Evolutionary conservation across 2,797 vertebrate genomes (phyloP).

Genomic region (Salmo trutta): DNA sequence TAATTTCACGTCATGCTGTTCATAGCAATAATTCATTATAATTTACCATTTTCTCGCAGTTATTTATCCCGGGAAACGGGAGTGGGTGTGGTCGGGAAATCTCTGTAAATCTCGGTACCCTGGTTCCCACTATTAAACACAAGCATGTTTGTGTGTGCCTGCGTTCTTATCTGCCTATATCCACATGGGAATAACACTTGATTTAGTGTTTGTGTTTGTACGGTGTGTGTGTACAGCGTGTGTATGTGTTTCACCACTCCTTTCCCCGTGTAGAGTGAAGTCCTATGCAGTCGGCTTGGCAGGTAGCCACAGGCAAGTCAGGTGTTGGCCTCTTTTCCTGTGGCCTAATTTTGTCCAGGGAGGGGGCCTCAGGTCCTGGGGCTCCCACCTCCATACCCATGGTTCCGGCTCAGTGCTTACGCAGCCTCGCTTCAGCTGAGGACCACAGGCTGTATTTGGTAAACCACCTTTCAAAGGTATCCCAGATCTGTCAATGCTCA

Average conservation of each 20-base stretch:
- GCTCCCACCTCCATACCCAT: slow-evolving; percentile 41
- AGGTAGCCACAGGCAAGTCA: slow-evolving; percentile 68
- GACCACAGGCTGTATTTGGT: slow-evolving; percentile 32
- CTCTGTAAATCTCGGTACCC: too few species aligned
- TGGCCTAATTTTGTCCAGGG: slow-evolving; percentile 65
- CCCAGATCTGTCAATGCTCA: slow-evolving; percentile 14
- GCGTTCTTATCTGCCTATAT: too few species aligned
- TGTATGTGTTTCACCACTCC: background rate
- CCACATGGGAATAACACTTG: too few species aligned
- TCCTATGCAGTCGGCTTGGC: slow-evolving; percentile 51
- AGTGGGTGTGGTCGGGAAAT: too few species aligned
- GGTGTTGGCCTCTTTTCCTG: slow-evolving; percentile 62
- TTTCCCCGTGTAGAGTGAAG: slow-evolving; percentile 49
- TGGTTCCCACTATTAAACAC: too few species aligned
- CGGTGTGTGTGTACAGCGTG: background rate
- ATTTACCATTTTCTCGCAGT: too few species aligned
- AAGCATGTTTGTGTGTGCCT: too few species aligned
- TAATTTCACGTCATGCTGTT: too few species aligned
- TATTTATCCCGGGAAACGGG: too few species aligned
- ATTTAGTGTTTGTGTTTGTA: background rate
- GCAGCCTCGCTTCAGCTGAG: slow-evolving; percentile 20
- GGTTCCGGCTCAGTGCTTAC: slow-evolving; percentile 32
- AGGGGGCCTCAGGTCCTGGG: slow-evolving; percentile 55
- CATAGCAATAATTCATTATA: too few species aligned
- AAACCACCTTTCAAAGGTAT: slow-evolving; percentile 13